A percentile compares a stretch with the other conserved stretches of the same genome.
Conservation (phyloP, 2,113 vertebrate genomes). For the Indicator maculatus region DNA sequence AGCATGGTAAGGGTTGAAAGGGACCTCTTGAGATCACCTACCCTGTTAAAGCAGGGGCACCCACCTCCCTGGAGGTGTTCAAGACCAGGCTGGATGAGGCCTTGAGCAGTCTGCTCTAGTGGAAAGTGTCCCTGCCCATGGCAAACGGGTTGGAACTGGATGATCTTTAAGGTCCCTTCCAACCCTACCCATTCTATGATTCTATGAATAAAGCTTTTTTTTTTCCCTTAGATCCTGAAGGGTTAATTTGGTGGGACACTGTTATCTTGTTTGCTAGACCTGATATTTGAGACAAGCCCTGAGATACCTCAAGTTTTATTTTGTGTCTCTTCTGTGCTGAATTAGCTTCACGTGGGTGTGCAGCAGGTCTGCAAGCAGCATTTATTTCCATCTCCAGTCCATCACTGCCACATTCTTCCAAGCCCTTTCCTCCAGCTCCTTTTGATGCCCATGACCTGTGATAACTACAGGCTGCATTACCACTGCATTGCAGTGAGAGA, state of each 20-base stretch:
- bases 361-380: not conserved
- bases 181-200: no score
- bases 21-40: no score
- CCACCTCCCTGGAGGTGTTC: no score
- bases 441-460: not conserved
- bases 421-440: not conserved
- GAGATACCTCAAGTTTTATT: rapidly evolving
- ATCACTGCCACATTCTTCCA: not conserved
- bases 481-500: not conserved
- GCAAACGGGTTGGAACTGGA: no score
- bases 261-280: not conserved
- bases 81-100: no score
- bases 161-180: no score
- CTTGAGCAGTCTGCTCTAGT: no score
- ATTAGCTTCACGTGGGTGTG: rapidly evolving
- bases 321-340: not conserved
- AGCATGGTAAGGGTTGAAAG: no score
- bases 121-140: no score
- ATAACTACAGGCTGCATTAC: rapidly evolving
- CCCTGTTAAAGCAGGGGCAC: no score
- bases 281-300: not conserved
- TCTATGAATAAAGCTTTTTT: no score
- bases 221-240: not conserved
- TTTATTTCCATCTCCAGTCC: not conserved
- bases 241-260: rapidly evolving